Percentiles rank a stretch among this genome's conserved stretches.
Conservation (phyloP, 2,797 vertebrate genomes). For the Gymnothorax reevesii region DNA sequence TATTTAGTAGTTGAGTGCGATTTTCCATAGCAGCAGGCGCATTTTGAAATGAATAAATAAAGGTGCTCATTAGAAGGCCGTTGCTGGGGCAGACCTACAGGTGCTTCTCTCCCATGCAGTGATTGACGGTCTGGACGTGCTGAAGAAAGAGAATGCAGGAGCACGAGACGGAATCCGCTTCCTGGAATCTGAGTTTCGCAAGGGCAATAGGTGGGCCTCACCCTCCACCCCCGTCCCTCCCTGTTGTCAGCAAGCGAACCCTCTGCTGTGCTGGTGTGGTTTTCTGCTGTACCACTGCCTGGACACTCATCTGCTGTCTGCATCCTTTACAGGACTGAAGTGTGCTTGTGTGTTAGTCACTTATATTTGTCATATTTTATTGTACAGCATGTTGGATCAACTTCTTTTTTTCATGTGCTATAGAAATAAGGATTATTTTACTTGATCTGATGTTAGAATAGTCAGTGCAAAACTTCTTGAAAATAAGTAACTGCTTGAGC, state of each 20-base stretch:
- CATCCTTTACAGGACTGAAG: background rate
- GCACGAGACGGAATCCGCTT: conserved; percentile 94
- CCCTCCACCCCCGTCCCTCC: background rate
- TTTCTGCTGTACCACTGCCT: background rate
- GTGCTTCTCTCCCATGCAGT: conserved; percentile 66
- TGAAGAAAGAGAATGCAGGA: conserved; percentile 92
- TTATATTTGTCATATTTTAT: too few relatives aligned
- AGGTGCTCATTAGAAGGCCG: background rate
- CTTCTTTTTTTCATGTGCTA: too few relatives aligned
- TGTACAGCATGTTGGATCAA: too few relatives aligned
- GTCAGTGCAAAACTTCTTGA: background rate
- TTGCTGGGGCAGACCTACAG: background rate
- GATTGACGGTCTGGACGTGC: conserved; percentile 90
- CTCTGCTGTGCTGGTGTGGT: background rate
- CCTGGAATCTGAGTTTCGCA: conserved; percentile 93
- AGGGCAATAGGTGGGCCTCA: conserved; percentile 86
- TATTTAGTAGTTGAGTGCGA: background rate
- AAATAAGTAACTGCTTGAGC: background rate
- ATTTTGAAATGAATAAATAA: background rate
- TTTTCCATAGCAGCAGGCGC: background rate
- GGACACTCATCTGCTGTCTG: background rate
- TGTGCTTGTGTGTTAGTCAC: too few relatives aligned
- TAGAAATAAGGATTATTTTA: too few relatives aligned
- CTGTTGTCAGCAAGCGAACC: background rate
- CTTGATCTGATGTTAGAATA: background rate